Evolutionary conservation across 2,797 vertebrate genomes (phyloP).

Genomic region (Sebastes oblongus): DNA sequence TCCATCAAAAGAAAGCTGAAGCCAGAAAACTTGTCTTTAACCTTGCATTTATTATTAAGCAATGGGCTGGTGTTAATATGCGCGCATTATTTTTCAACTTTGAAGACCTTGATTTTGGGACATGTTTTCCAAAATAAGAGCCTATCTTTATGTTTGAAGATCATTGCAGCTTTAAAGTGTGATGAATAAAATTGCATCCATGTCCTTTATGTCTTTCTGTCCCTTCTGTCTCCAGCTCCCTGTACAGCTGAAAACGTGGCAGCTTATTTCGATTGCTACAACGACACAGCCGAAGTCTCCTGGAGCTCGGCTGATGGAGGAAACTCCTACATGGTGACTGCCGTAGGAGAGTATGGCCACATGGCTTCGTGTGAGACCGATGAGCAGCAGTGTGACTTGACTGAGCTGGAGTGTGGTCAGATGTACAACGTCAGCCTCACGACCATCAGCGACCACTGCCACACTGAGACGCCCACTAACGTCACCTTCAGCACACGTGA

Average conservation of each 20-base stretch:
- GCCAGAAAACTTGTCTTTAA: background rate
- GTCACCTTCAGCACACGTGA: conserved; percentile 77
- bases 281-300: conserved; percentile 61
- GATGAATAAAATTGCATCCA: background rate
- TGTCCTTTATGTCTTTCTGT: background rate
- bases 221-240: conserved; percentile 66
- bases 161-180: background rate
- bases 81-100: background rate
- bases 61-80: background rate
- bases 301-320: conserved; percentile 69
- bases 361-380: conserved; percentile 53
- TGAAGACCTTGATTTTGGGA: background rate
- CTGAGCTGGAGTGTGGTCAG: conserved; percentile 74
- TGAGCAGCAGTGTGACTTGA: conserved; percentile 65
- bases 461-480: conserved; percentile 16
- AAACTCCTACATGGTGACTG: conserved; percentile 65
- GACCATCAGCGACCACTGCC: conserved; percentile 60
- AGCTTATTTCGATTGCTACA: conserved; percentile 63
- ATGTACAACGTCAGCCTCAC: conserved; percentile 73
- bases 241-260: conserved; percentile 62
- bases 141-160: background rate
- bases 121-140: background rate
- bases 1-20: background rate
- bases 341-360: conserved; percentile 48
- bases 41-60: background rate